Conservation (phyloP, 2,888 invertebrate genomes). For the Drosophila sordidapex region DNA sequence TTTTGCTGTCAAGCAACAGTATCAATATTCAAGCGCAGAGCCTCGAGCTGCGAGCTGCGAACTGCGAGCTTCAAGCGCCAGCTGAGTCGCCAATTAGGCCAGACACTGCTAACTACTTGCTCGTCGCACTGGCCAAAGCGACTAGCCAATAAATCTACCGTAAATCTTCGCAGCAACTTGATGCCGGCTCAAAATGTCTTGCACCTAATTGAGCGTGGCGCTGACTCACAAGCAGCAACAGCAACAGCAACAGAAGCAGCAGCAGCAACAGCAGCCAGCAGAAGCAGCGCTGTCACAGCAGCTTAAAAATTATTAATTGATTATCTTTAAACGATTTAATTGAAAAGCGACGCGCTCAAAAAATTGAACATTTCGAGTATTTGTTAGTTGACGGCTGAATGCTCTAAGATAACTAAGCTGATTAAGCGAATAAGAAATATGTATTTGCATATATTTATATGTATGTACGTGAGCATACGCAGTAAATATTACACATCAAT, state of each 20-base stretch:
- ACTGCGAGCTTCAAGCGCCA: conserved; percentile 18
- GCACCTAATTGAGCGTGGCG: conserved; percentile 75
- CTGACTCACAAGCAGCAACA: conserved; percentile 60
- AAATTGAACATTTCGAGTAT: not conserved
- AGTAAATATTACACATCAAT: too few relatives aligned
- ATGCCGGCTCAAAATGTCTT: conserved; percentile 66
- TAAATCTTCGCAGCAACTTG: conserved; percentile 63
- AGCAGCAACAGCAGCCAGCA: conserved; percentile 5
- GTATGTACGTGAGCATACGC: not conserved
- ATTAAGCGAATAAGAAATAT: not conserved
- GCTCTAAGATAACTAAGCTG: conserved; percentile 30
- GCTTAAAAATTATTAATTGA: conserved; percentile 79
- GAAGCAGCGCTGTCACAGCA: conserved; percentile 53
- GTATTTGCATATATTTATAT: not conserved
- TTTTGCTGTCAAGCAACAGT: conserved; percentile 40
- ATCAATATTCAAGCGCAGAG: conserved; percentile 71
- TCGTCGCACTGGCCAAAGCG: conserved; percentile 47
- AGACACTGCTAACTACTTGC: conserved; percentile 50
- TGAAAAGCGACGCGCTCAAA: conserved; percentile 51
- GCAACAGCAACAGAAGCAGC: not conserved
- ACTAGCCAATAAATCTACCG: conserved; percentile 72
- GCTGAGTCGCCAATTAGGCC: conserved; percentile 72
- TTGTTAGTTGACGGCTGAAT: conserved; percentile 14
- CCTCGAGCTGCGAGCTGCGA: conserved; percentile 2
- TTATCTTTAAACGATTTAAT: conserved; percentile 79